Evolutionary conservation across 2,888 invertebrate species (phyloP), one percentile per base, ranked within the genome.

Genomic region (Onthophagus sagittarius): DNA sequence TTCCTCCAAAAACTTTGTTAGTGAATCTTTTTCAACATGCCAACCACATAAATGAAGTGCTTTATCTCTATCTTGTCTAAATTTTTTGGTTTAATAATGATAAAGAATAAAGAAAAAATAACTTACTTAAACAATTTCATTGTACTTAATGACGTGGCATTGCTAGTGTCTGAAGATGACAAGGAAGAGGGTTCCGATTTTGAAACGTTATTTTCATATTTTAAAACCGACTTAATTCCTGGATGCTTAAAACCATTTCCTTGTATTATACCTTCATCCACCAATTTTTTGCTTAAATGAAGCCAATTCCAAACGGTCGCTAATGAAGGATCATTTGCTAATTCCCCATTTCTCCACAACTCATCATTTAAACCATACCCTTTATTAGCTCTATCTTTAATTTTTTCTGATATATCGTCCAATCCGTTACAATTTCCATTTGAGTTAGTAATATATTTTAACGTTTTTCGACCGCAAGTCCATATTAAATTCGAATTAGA

Each of bases 1-100:
- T 79, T 91, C 88, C 71, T 90, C 89, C n/a, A 92, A 83, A 76
- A 90, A 90, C 73, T 88, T 87, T 4, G 87, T 86, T 53, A 90
- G 83, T 2, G 85, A 83, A 72, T 86, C 85, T 0, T 85, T 87
- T 81, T 94, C 93, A 83, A 91, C 91, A 76, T 91, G 90, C 97
- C 97, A 98, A 15, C 96, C 96, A 87, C 97, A 97, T 76, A 97
- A 87, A 83, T 92, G 92, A 76, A 97, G 86, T 0, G 95, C 95
- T 82, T 92, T 90, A 78, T 92, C 92, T 76, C 96, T 90, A 83
- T 93, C 93, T 70, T 92, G 92, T 80, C 93, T 92, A 80, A 74
- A 79, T 77, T 74, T 72, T 67, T 77, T 63, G 15, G 5, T 53
- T 53, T 53, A 53, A 9, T 11, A 53, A 53, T 7, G 2, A 7